phyloP scores from a whole-genome alignment of 2,797 vertebrate species.

The Selene dorsalis region DNA sequence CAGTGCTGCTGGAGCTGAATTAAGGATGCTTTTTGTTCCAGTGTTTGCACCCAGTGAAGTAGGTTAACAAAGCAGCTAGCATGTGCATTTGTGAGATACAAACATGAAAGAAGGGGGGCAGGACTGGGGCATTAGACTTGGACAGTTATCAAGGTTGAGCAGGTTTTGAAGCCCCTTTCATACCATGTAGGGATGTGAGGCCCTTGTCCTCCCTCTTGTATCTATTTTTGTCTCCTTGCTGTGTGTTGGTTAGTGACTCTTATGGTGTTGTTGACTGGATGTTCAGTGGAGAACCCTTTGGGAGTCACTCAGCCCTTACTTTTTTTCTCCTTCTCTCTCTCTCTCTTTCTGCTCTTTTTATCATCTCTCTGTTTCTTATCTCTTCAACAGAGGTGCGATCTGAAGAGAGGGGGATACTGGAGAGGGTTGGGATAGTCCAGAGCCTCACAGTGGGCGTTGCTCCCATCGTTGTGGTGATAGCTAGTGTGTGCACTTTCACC shows the following conservation, averaged over 20 bases:
- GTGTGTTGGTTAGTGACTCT: conserved; percentile 42
- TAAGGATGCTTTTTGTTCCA: conserved; percentile 58
- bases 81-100: conserved; percentile 64
- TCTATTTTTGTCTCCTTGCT: conserved; percentile 59
- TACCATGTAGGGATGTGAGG: conserved; percentile 56
- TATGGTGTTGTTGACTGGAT: conserved; percentile 46
- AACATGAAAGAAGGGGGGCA: conserved; percentile 42
- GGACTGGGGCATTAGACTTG: conserved; percentile 56
- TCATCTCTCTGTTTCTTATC: conserved; percentile 45
- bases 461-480: conserved; percentile 86
- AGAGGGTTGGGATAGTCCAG: conserved; percentile 84
- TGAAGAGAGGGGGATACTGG: conserved; percentile 84
- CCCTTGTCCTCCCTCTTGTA: conserved; percentile 44
- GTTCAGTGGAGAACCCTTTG: conserved; percentile 29
- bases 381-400: conserved; percentile 81
- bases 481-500: conserved; percentile 89
- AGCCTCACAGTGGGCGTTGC: conserved; percentile 86
- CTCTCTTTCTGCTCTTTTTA: conserved; percentile 1
- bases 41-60: conserved; percentile 45
- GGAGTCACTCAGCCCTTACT: conserved; percentile 26
- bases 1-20: conserved; percentile 37
- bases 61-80: conserved; percentile 58
- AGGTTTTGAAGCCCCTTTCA: conserved; percentile 64
- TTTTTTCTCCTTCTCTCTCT: conserved; percentile 14
- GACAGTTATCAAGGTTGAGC: conserved; percentile 66